phyloP scores from a whole-genome alignment of 2,797 vertebrate genomes.

The Hapalemur alaotrensis region DNA sequence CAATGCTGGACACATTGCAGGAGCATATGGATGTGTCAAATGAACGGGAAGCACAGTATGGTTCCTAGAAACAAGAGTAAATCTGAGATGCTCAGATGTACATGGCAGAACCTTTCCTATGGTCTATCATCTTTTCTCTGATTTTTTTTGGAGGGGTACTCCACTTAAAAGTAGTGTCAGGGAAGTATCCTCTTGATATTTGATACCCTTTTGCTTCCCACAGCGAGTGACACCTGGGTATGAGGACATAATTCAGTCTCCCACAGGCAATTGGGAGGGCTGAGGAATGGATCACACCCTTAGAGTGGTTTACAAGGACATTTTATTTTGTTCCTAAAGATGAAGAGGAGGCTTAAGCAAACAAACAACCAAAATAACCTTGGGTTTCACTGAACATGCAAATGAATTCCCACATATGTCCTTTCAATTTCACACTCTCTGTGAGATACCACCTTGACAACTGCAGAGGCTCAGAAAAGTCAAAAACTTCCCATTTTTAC shows the following conservation, averaged over 20 bases:
- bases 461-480: background rate
- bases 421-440: background rate
- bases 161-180: background rate
- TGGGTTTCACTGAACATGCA: background rate
- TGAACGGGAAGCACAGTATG: background rate
- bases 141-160: background rate
- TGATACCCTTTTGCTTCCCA: background rate
- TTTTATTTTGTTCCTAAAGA: background rate
- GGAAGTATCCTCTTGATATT: background rate
- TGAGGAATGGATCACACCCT: background rate
- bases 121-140: background rate
- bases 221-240: background rate
- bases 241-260: background rate
- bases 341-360: background rate
- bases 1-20: background rate
- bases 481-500: background rate
- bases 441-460: background rate
- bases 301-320: background rate
- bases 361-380: background rate
- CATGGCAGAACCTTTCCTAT: too few relatives aligned
- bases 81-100: background rate
- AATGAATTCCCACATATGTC: conserved; percentile 3
- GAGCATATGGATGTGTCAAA: background rate
- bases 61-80: background rate
- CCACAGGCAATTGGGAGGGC: background rate